These are phyloP conservation scores for Catharus bicknelli DNA, from an alignment of 2,113 vertebrate genomes.

Conservation along the genomic window DNA sequence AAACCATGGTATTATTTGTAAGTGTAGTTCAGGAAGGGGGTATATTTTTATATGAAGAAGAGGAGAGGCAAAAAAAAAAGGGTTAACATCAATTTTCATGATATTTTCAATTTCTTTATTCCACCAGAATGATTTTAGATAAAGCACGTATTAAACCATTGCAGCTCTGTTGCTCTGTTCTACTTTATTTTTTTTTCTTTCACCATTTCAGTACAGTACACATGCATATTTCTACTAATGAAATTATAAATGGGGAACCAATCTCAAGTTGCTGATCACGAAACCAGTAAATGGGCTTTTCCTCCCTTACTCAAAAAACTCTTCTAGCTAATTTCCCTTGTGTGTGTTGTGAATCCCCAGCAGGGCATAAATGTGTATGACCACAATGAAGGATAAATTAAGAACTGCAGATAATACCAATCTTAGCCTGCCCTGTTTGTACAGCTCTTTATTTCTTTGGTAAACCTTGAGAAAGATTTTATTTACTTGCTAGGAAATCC, in stretches of 20 bases:
- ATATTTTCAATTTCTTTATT: background rate
- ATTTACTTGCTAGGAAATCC: slow-evolving; percentile 39
- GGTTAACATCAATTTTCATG: background rate
- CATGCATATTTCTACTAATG: background rate
- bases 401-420: background rate
- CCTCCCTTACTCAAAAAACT: background rate
- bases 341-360: background rate
- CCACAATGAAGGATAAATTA: background rate
- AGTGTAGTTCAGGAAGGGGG: background rate
- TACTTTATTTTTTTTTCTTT: background rate
- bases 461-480: slow-evolving; percentile 32
- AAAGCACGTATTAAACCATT: background rate
- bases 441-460: background rate
- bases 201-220: background rate
- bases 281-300: background rate
- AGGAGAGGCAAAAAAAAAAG: background rate
- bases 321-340: background rate
- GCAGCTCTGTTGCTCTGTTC: background rate
- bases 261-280: background rate
- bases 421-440: background rate
- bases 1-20: background rate
- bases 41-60: background rate
- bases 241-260: background rate
- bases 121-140: background rate
- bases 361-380: background rate